Evolutionary conservation across 2,888 invertebrate genomes (phyloP), one percentile per base, ranked within the genome.

Genomic region (Dasypogon diadema): DNA sequence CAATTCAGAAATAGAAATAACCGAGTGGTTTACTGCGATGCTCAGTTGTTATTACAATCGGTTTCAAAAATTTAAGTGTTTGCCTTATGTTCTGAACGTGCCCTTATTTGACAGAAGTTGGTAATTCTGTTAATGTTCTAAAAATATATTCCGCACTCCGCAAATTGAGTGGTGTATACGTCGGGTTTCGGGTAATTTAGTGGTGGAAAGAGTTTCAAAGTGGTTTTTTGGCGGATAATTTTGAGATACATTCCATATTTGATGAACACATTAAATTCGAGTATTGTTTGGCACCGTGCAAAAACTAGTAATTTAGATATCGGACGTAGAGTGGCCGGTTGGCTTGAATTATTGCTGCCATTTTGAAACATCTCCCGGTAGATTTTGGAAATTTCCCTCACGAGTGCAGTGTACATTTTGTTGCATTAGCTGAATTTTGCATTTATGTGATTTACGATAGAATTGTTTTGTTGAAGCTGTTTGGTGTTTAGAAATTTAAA

Each of bases 311-410:
- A 14, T 16, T 63, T 6, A 51, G n/a, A 24, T 56, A 56, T 24
- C 10, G 8, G 2, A 12, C n/a, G 24, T 16, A 30, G 16, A n/a
- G 12, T 30, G 22, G 18, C 18, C 51, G 30, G 51, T 51, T 16
- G 68, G 14, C 68, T 16, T 24, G n/a, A 70, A 51, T 8, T 26
- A 51, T 58, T 56, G 56, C 73, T 56, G 73, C 73, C 73, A 73
- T 73, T 56, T 73, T 73, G 73, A 46, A 73, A 73, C 22, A 73
- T 55, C 58, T 73, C 58, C 73, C 73, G 73, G 73, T 37, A 46
- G 58, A 73, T 37, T 16, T 46, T 42, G 42, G 12, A 8, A 42
- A n/a, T 42, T 6, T 42, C n/a, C n/a, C 8, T 30, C 30, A 30
- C 30, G 12, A 12, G 42, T 42, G 12, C 2, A 42, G 12, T 5